Conservation (phyloP, 2,888 invertebrate genomes). For the Julus scanicus region DNA sequence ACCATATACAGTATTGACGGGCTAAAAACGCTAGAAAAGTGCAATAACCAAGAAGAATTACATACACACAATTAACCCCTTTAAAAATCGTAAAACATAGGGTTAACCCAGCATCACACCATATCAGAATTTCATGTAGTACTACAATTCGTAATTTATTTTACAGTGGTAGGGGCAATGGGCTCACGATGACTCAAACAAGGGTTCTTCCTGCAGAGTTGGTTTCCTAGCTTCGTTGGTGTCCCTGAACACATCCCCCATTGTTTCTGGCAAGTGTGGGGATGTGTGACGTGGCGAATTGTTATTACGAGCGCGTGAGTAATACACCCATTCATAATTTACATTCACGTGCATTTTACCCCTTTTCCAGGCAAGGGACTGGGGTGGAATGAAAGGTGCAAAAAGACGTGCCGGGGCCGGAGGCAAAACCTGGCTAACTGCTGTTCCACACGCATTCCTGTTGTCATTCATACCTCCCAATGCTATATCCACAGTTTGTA, state of each 20-base stretch:
- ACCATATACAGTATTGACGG: too few relatives aligned
- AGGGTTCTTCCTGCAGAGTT: neutral
- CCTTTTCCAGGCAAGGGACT: neutral
- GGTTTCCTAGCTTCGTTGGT: neutral
- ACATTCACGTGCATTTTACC: neutral
- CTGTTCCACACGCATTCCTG: slow-evolving; percentile 21
- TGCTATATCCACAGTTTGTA: neutral
- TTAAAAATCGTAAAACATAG: too few relatives aligned
- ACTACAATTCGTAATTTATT: too few relatives aligned
- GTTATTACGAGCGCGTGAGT: neutral
- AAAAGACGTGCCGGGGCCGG: neutral
- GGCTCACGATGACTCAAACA: neutral
- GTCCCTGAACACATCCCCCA: neutral
- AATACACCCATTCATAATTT: slow-evolving; percentile 13
- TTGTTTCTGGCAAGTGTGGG: neutral
- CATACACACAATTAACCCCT: too few relatives aligned
- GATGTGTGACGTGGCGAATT: neutral
- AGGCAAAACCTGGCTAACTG: neutral
- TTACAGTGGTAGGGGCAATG: neutral
- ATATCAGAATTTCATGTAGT: too few relatives aligned
- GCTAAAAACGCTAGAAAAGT: too few relatives aligned
- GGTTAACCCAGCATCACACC: too few relatives aligned
- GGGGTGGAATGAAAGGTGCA: neutral
- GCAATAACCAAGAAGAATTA: too few relatives aligned
- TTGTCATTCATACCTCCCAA: neutral